These are phyloP conservation scores for Falco punctatus DNA, from an alignment of 2,113 vertebrate genomes.

Conservation along the genomic window DNA sequence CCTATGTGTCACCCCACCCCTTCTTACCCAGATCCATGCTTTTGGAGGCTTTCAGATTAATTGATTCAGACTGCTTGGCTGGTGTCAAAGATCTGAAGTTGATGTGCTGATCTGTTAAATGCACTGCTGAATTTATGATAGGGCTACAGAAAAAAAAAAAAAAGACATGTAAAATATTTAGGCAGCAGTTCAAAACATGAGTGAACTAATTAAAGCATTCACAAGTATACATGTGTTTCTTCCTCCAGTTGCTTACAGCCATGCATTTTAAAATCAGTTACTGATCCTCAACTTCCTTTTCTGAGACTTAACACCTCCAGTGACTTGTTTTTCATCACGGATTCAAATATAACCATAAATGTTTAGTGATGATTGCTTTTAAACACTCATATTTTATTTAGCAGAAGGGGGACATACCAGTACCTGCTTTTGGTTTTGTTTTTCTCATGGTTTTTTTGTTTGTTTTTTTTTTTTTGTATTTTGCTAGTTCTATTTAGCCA, in stretches of 20 bases:
- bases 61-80: constrained; percentile 81
- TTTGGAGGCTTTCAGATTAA: constrained; percentile 92
- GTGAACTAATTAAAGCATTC: constrained; percentile 12
- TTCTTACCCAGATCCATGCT: constrained; percentile 97
- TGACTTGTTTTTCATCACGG: constrained; percentile 3
- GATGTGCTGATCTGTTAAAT: constrained; percentile 75
- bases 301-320: neutral
- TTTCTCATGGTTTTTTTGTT: neutral
- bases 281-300: constrained; percentile 27
- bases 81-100: constrained; percentile 72
- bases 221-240: neutral
- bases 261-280: constrained; percentile 24
- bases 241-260: neutral
- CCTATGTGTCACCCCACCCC: constrained; percentile 12
- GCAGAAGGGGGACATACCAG: neutral
- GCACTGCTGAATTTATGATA: constrained; percentile 65
- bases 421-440: neutral
- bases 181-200: constrained; percentile 34
- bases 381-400: neutral
- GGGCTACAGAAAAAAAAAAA: constrained; percentile 51
- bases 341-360: constrained; percentile 29
- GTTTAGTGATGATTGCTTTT: neutral
- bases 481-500: neutral
- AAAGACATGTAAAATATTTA: constrained; percentile 12
- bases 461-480: neutral